Conservation (phyloP, 1,140 invertebrate species). For the Drosophila lini region DNA sequence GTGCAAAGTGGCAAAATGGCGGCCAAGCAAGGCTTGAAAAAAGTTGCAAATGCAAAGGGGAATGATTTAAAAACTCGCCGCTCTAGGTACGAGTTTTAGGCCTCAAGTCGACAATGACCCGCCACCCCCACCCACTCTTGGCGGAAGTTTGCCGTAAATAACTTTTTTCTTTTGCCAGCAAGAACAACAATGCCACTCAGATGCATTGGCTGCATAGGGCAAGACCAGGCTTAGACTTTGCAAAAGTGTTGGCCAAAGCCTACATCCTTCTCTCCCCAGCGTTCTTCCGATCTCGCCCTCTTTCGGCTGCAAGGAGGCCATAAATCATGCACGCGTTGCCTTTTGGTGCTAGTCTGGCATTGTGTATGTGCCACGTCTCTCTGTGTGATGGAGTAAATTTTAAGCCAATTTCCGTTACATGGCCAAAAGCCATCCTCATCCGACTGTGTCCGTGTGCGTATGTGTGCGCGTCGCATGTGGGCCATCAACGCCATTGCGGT, state of each 20-base stretch:
- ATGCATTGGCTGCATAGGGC: conserved; percentile 74
- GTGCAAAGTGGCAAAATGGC: conserved; percentile 61
- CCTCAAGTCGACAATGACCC: conserved; percentile 45
- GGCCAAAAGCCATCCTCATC: conserved; percentile 29
- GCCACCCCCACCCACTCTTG: neutral
- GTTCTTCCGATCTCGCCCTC: conserved; percentile 4
- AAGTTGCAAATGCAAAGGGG: conserved; percentile 28
- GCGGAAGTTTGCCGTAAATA: conserved; percentile 66
- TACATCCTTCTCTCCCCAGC: neutral
- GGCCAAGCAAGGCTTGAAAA: conserved; percentile 37
- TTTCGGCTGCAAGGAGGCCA: conserved; percentile 37
- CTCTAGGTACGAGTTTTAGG: conserved; percentile 40
- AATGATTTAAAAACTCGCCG: conserved; percentile 75
- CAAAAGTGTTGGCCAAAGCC: conserved; percentile 38
- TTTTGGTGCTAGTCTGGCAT: conserved; percentile 24
- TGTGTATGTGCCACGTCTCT: conserved; percentile 1
- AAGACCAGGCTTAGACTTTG: conserved; percentile 19
- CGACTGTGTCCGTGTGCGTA: conserved; percentile 27
- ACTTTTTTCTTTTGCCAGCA: conserved; percentile 54
- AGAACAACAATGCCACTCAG: conserved; percentile 42
- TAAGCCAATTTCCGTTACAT: conserved; percentile 73
- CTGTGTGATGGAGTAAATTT: conserved; percentile 54
- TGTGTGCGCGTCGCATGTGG: conserved; percentile 31
- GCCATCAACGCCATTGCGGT: conserved; percentile 52
- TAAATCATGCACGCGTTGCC: conserved; percentile 65